Evolutionary conservation across 2,113 vertebrate species (phyloP).

Genomic region (Perca flavescens): DNA sequence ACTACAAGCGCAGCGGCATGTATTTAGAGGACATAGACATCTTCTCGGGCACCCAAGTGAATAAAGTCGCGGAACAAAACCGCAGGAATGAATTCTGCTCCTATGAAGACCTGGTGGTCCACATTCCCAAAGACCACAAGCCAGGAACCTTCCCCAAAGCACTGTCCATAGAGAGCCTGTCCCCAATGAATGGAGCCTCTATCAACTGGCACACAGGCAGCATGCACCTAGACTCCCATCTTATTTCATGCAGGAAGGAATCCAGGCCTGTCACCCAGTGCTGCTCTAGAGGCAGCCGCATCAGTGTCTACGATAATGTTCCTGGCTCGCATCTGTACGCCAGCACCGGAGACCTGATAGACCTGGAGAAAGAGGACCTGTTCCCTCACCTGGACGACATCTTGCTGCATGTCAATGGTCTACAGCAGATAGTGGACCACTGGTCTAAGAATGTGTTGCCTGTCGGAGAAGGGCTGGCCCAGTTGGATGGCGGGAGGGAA

Average conservation of each 20-base stretch:
- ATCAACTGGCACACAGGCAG: slow-evolving; percentile 89
- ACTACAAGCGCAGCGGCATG: slow-evolving; percentile 92
- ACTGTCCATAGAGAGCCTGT: slow-evolving; percentile 96
- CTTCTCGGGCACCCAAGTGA: slow-evolving; percentile 82
- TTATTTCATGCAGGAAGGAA: slow-evolving; percentile 81
- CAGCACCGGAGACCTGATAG: slow-evolving; percentile 95
- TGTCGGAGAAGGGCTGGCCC: slow-evolving; percentile 76
- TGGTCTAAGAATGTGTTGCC: slow-evolving; percentile 93
- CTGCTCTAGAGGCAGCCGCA: slow-evolving; percentile 91
- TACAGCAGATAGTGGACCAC: slow-evolving; percentile 92
- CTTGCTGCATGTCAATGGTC: slow-evolving; percentile 92
- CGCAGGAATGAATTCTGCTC: slow-evolving; percentile 91
- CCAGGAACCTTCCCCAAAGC: slow-evolving; percentile 98
- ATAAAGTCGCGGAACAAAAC: slow-evolving; percentile 85
- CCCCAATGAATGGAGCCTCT: slow-evolving; percentile 85
- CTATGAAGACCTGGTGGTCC: slow-evolving; percentile 93
- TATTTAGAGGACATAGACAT: slow-evolving; percentile 94
- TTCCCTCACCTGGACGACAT: slow-evolving; percentile 95
- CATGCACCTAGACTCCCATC: slow-evolving; percentile 83
- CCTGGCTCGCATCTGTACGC: slow-evolving; percentile 95
- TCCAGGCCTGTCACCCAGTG: slow-evolving; percentile 83
- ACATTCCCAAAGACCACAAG: slow-evolving; percentile 97
- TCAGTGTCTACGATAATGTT: slow-evolving; percentile 91
- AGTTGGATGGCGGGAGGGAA: slow-evolving; percentile 72
- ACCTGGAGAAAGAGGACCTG: slow-evolving; percentile 93